Percentiles rank a stretch among this genome's conserved stretches.
These are phyloP conservation scores for Amia ocellicauda DNA, from an alignment of 2,113 vertebrate species.

Conservation along the genomic window DNA sequence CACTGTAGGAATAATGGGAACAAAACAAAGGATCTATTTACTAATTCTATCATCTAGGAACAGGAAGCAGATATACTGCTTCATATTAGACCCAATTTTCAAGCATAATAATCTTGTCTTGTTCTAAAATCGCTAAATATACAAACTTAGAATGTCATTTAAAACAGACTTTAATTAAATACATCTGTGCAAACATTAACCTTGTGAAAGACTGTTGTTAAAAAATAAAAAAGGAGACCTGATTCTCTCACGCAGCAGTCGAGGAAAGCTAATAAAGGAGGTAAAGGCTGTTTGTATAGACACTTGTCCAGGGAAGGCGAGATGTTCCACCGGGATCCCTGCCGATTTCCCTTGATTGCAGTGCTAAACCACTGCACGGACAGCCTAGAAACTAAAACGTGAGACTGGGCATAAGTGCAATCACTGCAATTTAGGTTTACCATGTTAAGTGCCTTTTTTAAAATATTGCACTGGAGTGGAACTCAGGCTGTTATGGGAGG, in stretches of 20 bases:
- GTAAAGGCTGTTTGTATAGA: slow-evolving; percentile 33
- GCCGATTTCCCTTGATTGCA: slow-evolving; percentile 30
- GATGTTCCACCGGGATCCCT: slow-evolving; percentile 32
- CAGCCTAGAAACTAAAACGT: slow-evolving; percentile 38
- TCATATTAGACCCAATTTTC: slow-evolving; percentile 33
- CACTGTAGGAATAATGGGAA: not conserved
- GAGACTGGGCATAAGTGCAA: slow-evolving; percentile 27
- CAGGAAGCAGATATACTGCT: slow-evolving; percentile 28
- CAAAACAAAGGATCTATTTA: slow-evolving; percentile 26
- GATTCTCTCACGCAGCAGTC: slow-evolving; percentile 23
- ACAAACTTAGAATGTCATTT: slow-evolving; percentile 47
- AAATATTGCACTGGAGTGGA: slow-evolving; percentile 8
- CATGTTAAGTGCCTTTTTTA: slow-evolving; percentile 33
- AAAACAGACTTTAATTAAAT: slow-evolving; percentile 50
- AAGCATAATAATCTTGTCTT: slow-evolving; percentile 40
- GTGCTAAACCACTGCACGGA: slow-evolving; percentile 34
- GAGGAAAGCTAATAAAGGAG: slow-evolving; percentile 32
- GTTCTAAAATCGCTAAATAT: slow-evolving; percentile 41
- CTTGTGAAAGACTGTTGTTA: slow-evolving; percentile 45
- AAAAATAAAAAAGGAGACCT: slow-evolving; percentile 43
- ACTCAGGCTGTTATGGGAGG: not conserved
- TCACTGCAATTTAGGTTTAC: slow-evolving; percentile 33
- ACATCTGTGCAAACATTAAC: slow-evolving; percentile 49
- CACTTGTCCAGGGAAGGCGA: slow-evolving; percentile 18
- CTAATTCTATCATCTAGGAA: slow-evolving; percentile 21